Evolutionary conservation across 2,888 invertebrate genomes (phyloP).

Genomic region (Nebria salina): DNA sequence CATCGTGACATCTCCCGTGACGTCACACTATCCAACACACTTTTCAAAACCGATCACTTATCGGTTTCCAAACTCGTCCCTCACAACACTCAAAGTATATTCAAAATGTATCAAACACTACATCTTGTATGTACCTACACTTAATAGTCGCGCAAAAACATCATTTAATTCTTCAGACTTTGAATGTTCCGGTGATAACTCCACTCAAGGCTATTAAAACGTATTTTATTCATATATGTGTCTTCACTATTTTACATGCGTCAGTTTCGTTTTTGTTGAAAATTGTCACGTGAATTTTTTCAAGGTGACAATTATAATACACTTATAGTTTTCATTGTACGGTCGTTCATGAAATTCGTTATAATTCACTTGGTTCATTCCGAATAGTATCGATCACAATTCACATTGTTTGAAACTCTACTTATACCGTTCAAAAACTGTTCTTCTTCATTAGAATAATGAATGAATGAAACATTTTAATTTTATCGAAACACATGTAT

Average conservation of each 20-base stretch:
- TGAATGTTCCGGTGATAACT: not conserved
- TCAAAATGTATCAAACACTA: slow-evolving; percentile 11
- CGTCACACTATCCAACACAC: slow-evolving; percentile 4
- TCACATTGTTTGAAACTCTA: not conserved
- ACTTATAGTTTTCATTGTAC: not conserved
- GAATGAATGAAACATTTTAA: not conserved
- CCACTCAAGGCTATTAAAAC: not conserved
- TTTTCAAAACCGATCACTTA: not conserved
- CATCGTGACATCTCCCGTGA: slow-evolving; percentile 66
- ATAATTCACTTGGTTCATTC: not conserved
- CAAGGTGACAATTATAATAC: not conserved
- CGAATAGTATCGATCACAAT: not conserved
- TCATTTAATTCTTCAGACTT: slow-evolving; percentile 8
- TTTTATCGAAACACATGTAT: no score
- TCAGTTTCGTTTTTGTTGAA: not conserved
- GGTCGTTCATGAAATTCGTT: not conserved
- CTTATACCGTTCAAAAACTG: not conserved
- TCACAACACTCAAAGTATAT: not conserved
- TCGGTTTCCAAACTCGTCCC: not conserved
- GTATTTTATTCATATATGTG: not conserved
- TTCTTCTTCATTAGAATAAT: not conserved
- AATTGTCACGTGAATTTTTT: not conserved
- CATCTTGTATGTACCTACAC: slow-evolving; percentile 5
- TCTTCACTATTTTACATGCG: not conserved
- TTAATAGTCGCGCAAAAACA: slow-evolving; percentile 5